A percentile compares a stretch with the other conserved stretches of the same genome.
These are phyloP conservation scores for Diarsia mendica DNA, from an alignment of 2,888 invertebrate species.

Conservation along the genomic window DNA sequence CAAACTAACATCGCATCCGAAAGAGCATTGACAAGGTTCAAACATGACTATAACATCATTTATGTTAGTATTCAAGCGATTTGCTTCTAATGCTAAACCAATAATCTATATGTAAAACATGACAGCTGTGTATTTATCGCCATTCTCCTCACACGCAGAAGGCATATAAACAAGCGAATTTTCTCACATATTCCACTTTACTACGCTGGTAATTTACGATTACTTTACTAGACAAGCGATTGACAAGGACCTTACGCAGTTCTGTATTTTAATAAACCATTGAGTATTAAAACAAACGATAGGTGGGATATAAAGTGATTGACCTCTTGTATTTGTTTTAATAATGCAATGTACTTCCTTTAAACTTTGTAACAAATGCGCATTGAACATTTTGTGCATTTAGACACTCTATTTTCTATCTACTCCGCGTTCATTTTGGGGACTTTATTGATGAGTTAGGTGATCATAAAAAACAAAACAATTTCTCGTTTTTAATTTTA, in stretches of 20 bases:
- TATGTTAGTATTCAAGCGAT: conserved; percentile 48
- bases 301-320: neutral
- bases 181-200: conserved; percentile 41
- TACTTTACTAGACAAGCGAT: conserved; percentile 33
- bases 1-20: conserved; percentile 20
- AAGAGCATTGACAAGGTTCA: conserved; percentile 21
- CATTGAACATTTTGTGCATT: neutral
- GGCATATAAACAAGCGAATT: conserved; percentile 40
- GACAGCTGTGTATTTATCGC: conserved; percentile 54
- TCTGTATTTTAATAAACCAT: conserved; percentile 22
- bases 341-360: neutral
- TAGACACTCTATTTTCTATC: neutral
- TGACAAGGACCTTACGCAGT: conserved; percentile 21
- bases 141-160: conserved; percentile 39
- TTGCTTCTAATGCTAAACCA: conserved; percentile 44
- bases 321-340: neutral
- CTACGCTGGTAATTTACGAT: conserved; percentile 39
- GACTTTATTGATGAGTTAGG: neutral
- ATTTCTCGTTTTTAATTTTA: neutral
- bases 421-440: conserved; percentile 8
- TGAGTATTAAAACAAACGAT: neutral
- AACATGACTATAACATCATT: conserved; percentile 30
- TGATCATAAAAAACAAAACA: neutral
- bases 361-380: neutral
- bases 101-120: conserved; percentile 57